These are phyloP conservation scores for Myrmecobius fasciatus DNA, from an alignment of 2,113 vertebrate genomes.

Conservation along the genomic window DNA sequence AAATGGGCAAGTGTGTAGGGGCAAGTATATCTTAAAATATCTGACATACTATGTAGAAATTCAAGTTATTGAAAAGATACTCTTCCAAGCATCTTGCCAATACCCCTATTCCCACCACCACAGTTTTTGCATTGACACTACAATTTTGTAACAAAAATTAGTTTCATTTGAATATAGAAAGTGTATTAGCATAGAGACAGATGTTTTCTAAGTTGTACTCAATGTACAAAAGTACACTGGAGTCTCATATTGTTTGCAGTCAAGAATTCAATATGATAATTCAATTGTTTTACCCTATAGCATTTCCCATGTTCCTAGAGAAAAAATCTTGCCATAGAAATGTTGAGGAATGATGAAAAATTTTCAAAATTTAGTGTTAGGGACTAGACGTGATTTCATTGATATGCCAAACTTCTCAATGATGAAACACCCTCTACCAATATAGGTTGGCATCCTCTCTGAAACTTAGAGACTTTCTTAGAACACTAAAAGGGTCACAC, in stretches of 20 bases:
- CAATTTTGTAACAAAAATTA: not conserved
- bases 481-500: not conserved
- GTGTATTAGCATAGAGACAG: not conserved
- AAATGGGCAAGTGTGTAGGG: not conserved
- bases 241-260: not conserved
- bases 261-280: not conserved
- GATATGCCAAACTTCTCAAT: not conserved
- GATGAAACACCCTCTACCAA: not conserved
- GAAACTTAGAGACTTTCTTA: not conserved
- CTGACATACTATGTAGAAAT: not conserved
- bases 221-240: not conserved
- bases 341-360: not conserved
- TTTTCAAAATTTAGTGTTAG: not conserved
- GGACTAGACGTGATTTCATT: not conserved
- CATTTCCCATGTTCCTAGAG: not conserved
- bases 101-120: not conserved
- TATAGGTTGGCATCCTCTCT: not conserved
- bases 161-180: not conserved
- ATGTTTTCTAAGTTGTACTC: not conserved
- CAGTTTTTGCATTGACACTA: not conserved
- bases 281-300: not conserved
- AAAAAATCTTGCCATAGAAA: not conserved
- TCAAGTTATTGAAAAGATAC: not conserved
- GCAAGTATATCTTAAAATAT: not conserved
- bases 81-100: not conserved